phyloP scores from a whole-genome alignment of 2,797 vertebrate genomes.

The Liparis tanakae region DNA sequence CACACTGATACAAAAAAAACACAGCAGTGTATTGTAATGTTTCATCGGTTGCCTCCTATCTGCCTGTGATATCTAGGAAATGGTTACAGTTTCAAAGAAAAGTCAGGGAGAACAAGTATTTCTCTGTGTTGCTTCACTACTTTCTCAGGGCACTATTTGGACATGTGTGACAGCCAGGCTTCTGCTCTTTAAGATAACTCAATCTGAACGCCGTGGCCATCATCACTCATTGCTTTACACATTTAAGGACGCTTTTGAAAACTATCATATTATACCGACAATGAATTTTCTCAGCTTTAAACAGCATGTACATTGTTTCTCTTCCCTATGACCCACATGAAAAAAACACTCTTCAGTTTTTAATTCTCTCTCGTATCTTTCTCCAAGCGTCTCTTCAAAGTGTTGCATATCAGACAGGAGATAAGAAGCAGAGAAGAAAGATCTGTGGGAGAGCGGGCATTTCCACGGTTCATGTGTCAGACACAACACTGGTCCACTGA shows the following conservation, averaged over 20 bases:
- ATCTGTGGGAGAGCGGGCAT: conserved; percentile 64
- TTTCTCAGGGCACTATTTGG: conserved; percentile 24
- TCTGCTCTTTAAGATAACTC: conserved; percentile 33
- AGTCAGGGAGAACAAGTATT: conserved; percentile 38
- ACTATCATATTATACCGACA: neutral
- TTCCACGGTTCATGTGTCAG: conserved; percentile 62
- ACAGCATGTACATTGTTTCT: conserved; percentile 15
- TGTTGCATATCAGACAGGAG: conserved; percentile 63
- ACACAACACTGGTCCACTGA: conserved; percentile 57
- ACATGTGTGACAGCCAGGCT: conserved; percentile 12
- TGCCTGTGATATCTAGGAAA: conserved; percentile 36
- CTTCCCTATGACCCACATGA: conserved; percentile 22
- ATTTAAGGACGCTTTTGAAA: conserved; percentile 8
- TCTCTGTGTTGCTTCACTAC: conserved; percentile 26
- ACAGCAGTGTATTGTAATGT: conserved; percentile 39
- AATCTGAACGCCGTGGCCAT: conserved; percentile 2
- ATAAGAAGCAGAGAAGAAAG: conserved; percentile 65
- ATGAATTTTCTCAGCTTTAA: neutral
- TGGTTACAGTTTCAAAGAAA: conserved; percentile 44
- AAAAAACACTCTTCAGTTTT: conserved; percentile 48
- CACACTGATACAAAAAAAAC: conserved; percentile 52
- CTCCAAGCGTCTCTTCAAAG: conserved; percentile 69
- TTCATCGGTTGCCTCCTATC: conserved; percentile 47
- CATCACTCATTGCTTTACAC: conserved; percentile 11
- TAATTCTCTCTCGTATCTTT: conserved; percentile 56